Evolutionary conservation across 1,140 invertebrate genomes (phyloP).

Genomic region (Polyergus mexicanus): DNA sequence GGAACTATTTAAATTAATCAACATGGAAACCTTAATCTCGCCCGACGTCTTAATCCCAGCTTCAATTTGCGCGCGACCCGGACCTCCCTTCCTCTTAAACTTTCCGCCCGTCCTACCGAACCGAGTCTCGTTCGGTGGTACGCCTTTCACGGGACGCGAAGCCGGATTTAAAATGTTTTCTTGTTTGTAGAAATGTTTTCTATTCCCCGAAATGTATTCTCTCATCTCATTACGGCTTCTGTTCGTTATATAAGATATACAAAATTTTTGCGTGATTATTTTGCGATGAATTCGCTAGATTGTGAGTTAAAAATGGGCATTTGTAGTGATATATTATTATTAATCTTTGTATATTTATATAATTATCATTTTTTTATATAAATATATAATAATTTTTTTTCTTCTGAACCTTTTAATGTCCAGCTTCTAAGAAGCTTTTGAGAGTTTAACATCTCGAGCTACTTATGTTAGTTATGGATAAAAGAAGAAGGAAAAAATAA

Average conservation of each 20-base stretch:
- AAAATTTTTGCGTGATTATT: conserved; percentile 22
- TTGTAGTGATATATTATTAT: not conserved
- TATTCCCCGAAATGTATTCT: conserved; percentile 28
- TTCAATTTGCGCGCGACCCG: conserved; percentile 72
- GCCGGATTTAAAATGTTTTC: conserved; percentile 31
- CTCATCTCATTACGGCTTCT: conserved; percentile 21
- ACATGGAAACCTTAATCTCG: conserved; percentile 75
- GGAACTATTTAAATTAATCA: conserved; percentile 78
- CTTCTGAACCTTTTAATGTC: not conserved
- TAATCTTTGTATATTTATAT: not conserved
- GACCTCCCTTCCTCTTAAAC: conserved; percentile 47
- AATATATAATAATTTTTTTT: not conserved
- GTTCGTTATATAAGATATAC: not conserved
- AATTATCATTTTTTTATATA: not conserved
- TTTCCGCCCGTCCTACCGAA: conserved; percentile 30
- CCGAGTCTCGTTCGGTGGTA: not conserved
- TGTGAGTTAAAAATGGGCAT: not conserved
- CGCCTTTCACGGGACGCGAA: conserved; percentile 48
- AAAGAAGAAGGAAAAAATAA: not conserved
- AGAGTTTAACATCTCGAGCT: not conserved
- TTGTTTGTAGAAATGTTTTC: not conserved
- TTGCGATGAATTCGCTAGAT: not conserved
- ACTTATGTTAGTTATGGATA: not conserved
- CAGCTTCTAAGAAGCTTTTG: not conserved
- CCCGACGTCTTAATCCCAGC: conserved; percentile 76